Base-by-base conservation (phyloP, 1,140 invertebrate genomes). In the Tetragonula clypearis region DNA sequence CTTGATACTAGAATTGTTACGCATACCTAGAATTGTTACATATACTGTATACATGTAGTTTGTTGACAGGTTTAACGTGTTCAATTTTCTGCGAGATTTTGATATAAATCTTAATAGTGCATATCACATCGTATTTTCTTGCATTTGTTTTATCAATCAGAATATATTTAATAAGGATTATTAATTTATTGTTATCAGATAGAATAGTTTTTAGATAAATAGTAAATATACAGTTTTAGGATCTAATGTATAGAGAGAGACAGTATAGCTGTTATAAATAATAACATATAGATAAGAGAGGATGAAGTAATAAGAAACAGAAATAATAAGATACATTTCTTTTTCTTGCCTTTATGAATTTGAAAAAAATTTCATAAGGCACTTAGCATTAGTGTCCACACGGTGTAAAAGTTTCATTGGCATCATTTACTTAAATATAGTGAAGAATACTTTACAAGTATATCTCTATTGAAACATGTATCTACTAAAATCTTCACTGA, bases 21-120 rank as follows among this genome's bases (percentile, higher is more conserved):
- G 14, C 6, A 60, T 62, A 74, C 6, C 2, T 82, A 82, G 26
- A 49, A 55, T 30, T 26, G 65, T 58, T 73, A 75, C 35, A 19
- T 8, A 60, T 62, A 35, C 35, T 8, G 49, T 62, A 74, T 11
- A 41, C 21, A n/a, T n/a, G 23, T 49, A 55, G 41, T 55, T 82
- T n/a, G 60, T 12, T 17, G 21, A 66, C 55, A 66, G 35, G 66
- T 55, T 55, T 26, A 65, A 53, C 73, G 80, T 66, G 72, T 76
- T 82, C 60, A 76, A 56, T 12, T 49, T 66, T 30, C 23, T 12
- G 30, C 65, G 35, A 75, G 15, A 15, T 82, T 82, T 82, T 76
- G 23, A 68, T 82, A 76, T 53, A 14, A 35, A 55, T 65, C 58
- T 41, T 74, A 12, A 35, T 56, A 30, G 56, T 69, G 53, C 53